Percentiles rank a stretch among this genome's conserved stretches.
Conservation (phyloP, 2,797 vertebrate genomes). For the Meda fulgida region DNA sequence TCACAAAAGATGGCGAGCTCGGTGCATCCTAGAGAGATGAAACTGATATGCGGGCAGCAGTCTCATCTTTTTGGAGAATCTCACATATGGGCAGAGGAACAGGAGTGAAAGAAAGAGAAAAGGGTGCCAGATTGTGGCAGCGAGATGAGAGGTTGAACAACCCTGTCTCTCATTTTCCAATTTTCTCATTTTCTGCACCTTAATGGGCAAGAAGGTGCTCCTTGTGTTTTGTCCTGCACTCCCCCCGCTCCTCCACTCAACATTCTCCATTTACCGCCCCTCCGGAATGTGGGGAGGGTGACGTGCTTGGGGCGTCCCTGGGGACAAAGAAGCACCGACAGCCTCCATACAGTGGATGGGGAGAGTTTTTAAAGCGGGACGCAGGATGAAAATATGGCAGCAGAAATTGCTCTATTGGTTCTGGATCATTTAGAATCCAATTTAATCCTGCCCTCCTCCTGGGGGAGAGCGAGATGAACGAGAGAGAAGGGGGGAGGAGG, state of each 20-base stretch:
- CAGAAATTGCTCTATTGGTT: slow-evolving; percentile 79
- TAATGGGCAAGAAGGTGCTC: slow-evolving; percentile 60
- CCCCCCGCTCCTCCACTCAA: slow-evolving; percentile 50
- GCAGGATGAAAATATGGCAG: slow-evolving; percentile 69
- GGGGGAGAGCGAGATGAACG: slow-evolving; percentile 39
- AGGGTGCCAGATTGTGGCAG: slow-evolving; percentile 35
- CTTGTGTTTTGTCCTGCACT: slow-evolving; percentile 41
- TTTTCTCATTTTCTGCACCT: slow-evolving; percentile 56
- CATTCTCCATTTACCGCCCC: slow-evolving; percentile 64
- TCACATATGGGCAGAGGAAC: slow-evolving; percentile 19
- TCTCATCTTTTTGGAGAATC: slow-evolving; percentile 49
- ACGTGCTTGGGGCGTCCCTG: slow-evolving; percentile 48
- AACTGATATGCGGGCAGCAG: slow-evolving; percentile 44
- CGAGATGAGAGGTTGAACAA: slow-evolving; percentile 50
- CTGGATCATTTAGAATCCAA: slow-evolving; percentile 85
- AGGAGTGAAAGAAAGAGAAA: not conserved
- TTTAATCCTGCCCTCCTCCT: slow-evolving; percentile 73
- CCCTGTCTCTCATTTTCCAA: slow-evolving; percentile 54
- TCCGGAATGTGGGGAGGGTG: slow-evolving; percentile 61
- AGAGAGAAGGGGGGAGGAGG: slow-evolving; percentile 7
- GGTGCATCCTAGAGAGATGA: not conserved
- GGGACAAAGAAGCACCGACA: slow-evolving; percentile 69
- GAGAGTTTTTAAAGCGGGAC: slow-evolving; percentile 68
- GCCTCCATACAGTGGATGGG: slow-evolving; percentile 68
- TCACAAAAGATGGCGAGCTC: not conserved